Percentiles rank a stretch among this genome's conserved stretches.
These are phyloP conservation scores for Pycnomerus fuliginosus DNA, from an alignment of 2,888 invertebrate genomes.

Conservation along the genomic window DNA sequence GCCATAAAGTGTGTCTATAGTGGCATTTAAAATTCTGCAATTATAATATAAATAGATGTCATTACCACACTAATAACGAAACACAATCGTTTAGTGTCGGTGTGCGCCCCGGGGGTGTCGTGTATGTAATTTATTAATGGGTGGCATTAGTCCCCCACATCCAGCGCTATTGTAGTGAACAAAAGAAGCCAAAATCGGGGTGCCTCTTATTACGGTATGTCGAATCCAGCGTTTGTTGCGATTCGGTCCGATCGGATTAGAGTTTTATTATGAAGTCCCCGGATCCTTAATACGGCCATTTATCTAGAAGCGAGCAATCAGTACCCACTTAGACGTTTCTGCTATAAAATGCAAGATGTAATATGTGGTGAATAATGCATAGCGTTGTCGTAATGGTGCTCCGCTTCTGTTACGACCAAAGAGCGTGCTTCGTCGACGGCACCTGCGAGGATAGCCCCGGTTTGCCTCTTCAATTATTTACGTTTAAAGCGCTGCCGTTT, in stretches of 20 bases:
- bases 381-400: constrained; percentile 22
- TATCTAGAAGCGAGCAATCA: constrained; percentile 21
- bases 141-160: constrained; percentile 48
- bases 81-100: constrained; percentile 53
- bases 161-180: constrained; percentile 41
- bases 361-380: constrained; percentile 43
- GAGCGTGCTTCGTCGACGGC: constrained; percentile 40
- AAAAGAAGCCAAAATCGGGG: constrained; percentile 43
- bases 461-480: constrained; percentile 48
- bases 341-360: constrained; percentile 38
- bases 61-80: constrained; percentile 54
- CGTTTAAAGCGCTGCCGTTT: constrained; percentile 48
- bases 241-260: constrained; percentile 24
- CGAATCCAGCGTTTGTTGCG: constrained; percentile 33
- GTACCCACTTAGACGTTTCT: constrained; percentile 20
- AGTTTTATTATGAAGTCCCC: too few species aligned
- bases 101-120: constrained; percentile 48
- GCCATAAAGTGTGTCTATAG: constrained; percentile 44
- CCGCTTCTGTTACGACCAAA: constrained; percentile 21
- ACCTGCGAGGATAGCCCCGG: constrained; percentile 49
- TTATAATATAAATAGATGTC: constrained; percentile 56
- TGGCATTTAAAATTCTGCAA: constrained; percentile 53
- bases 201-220: constrained; percentile 39
- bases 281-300: too few species aligned
- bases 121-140: constrained; percentile 54